Conservation (phyloP, 2,113 vertebrate species). For the Genyomyrus donnyi region DNA sequence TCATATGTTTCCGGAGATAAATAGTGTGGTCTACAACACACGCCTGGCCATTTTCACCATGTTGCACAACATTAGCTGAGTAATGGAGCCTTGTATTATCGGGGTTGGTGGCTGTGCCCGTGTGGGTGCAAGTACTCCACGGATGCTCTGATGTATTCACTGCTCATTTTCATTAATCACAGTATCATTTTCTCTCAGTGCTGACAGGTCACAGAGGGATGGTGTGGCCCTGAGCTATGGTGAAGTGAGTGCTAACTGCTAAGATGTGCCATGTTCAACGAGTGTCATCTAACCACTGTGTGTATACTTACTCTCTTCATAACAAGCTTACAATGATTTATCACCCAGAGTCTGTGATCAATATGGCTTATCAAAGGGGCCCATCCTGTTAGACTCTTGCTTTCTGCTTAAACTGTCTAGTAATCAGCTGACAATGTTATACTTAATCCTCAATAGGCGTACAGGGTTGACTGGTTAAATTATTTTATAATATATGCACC, state of each 20-base stretch:
- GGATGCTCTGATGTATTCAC: background rate
- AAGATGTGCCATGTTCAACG: constrained; percentile 3
- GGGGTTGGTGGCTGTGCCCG: no score
- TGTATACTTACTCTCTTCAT: constrained; percentile 20
- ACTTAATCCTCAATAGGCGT: background rate
- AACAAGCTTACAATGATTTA: constrained; percentile 33
- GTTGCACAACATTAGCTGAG: background rate
- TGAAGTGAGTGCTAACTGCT: background rate
- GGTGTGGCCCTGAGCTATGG: background rate
- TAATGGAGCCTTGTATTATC: background rate
- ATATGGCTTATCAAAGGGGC: constrained; percentile 38
- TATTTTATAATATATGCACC: background rate
- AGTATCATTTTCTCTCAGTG: background rate
- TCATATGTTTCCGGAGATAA: background rate
- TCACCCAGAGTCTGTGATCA: constrained; percentile 28
- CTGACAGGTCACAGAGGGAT: background rate
- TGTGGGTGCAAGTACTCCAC: background rate
- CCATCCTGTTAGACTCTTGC: constrained; percentile 19
- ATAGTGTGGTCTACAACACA: background rate
- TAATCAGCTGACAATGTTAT: background rate
- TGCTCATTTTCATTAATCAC: constrained; percentile 1
- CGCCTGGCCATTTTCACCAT: background rate
- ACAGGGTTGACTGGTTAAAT: background rate
- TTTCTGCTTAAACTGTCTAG: constrained; percentile 17
- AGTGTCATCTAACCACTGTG: constrained; percentile 37